A percentile compares a stretch with the other conserved stretches of the same genome.
These are phyloP conservation scores for Drosophila setifemur DNA, from an alignment of 1,140 invertebrate genomes.

Conservation along the genomic window DNA sequence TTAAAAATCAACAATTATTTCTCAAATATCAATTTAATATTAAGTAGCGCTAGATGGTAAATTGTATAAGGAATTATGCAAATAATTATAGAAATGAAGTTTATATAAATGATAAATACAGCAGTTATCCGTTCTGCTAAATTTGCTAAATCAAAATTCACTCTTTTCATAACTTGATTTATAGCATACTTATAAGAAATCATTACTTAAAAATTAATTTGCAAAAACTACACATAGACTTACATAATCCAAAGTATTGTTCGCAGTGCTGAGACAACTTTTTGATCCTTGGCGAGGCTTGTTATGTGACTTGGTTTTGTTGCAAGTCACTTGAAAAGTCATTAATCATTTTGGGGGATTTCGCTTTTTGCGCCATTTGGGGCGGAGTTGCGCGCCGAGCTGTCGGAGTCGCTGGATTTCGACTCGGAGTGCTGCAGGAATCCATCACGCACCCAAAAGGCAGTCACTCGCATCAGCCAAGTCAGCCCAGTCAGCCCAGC, in stretches of 20 bases:
- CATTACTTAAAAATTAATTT: too few relatives aligned
- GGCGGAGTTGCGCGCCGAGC: conserved; percentile 31
- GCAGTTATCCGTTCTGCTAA: too few relatives aligned
- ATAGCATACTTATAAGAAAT: not conserved
- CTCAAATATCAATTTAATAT: too few relatives aligned
- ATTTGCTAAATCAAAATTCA: too few relatives aligned
- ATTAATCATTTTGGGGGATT: conserved; percentile 75
- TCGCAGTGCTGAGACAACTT: conserved; percentile 13
- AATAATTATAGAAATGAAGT: too few relatives aligned
- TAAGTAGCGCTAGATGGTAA: too few relatives aligned
- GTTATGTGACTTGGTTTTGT: conserved; percentile 62
- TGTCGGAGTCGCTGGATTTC: conserved; percentile 47
- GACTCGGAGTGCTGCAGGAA: conserved; percentile 53
- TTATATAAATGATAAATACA: too few relatives aligned
- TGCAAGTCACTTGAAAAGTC: conserved; percentile 80
- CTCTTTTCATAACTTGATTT: too few relatives aligned
- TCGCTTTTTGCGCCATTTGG: conserved; percentile 44
- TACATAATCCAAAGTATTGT: not conserved
- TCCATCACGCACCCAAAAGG: conserved; percentile 65
- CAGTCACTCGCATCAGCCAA: conserved; percentile 43
- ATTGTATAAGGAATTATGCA: too few relatives aligned
- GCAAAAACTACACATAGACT: too few relatives aligned
- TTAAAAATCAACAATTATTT: too few relatives aligned
- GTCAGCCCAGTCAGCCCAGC: too few relatives aligned
- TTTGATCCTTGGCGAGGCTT: conserved; percentile 57